Conservation (phyloP, 2,888 invertebrate species). For the Patella pellucida region DNA sequence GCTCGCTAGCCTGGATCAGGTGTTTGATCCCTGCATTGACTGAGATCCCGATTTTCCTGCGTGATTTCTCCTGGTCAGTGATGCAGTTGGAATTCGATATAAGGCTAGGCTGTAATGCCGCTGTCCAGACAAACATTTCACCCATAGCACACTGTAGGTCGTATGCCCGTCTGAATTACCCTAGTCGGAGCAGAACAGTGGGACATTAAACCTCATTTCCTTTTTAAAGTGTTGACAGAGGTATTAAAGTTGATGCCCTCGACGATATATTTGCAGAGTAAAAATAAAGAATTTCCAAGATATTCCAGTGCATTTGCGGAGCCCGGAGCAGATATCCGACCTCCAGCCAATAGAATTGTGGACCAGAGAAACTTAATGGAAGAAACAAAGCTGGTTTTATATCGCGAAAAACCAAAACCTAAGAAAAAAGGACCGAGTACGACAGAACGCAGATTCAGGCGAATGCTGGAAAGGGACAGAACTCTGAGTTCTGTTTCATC, state of each 20-base stretch:
- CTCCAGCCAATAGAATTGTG: slow-evolving; percentile 61
- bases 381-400: slow-evolving; percentile 65
- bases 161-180: no score
- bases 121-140: no score
- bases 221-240: no score
- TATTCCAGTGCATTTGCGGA: slow-evolving; percentile 46
- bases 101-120: no score
- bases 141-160: no score
- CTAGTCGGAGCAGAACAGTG: no score
- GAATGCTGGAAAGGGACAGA: slow-evolving; percentile 55
- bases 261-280: slow-evolving; percentile 40
- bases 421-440: slow-evolving; percentile 50
- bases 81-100: no score
- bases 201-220: no score
- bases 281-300: slow-evolving; percentile 55
- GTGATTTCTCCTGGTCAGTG: no score
- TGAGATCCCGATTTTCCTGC: no score
- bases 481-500: slow-evolving; percentile 35
- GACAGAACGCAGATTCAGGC: slow-evolving; percentile 56
- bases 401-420: slow-evolving; percentile 48
- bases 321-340: slow-evolving; percentile 42
- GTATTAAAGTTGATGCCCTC: neutral
- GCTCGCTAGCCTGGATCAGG: no score
- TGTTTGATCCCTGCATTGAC: no score
- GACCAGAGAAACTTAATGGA: slow-evolving; percentile 64